Percentiles rank a stretch among this genome's conserved stretches.
Evolutionary conservation across 2,113 vertebrate genomes (phyloP).

Genomic region (Phoxinus phoxinus): DNA sequence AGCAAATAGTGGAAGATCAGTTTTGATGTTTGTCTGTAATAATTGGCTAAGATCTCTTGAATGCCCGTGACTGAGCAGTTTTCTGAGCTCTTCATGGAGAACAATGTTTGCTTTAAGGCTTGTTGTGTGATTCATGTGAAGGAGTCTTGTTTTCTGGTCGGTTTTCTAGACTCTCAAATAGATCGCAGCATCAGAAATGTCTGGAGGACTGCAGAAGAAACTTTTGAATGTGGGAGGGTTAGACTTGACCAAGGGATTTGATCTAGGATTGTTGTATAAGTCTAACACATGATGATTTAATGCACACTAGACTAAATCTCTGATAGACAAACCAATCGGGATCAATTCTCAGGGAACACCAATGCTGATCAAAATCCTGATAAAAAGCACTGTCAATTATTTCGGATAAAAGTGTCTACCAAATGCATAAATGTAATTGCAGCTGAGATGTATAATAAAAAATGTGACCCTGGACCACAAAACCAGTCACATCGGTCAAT

Average conservation of each 20-base stretch:
- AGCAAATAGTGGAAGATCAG: too few relatives aligned
- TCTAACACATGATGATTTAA: not conserved
- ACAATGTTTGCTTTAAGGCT: not conserved
- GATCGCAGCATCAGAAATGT: not conserved
- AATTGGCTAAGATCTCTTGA: too few relatives aligned
- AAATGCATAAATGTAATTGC: not conserved
- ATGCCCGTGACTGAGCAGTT: not conserved
- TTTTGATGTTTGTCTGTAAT: too few relatives aligned
- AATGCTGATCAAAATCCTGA: too few relatives aligned
- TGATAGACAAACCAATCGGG: not conserved
- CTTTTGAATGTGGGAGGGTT: slow-evolving; percentile 10
- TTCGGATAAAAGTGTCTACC: too few relatives aligned
- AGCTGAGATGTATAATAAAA: not conserved
- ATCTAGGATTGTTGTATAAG: slow-evolving; percentile 19
- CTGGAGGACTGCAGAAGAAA: slow-evolving; percentile 24
- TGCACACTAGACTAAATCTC: not conserved
- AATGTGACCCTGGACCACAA: too few relatives aligned
- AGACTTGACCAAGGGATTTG: not conserved
- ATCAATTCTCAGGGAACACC: too few relatives aligned
- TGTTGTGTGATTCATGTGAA: not conserved
- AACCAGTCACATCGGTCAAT: too few relatives aligned
- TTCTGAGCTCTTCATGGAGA: not conserved
- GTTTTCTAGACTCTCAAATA: not conserved
- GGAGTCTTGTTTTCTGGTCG: not conserved
- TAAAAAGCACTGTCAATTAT: not conserved